Base-by-base conservation (phyloP, 2,797 vertebrate genomes). In the Vireo griseus region DNA sequence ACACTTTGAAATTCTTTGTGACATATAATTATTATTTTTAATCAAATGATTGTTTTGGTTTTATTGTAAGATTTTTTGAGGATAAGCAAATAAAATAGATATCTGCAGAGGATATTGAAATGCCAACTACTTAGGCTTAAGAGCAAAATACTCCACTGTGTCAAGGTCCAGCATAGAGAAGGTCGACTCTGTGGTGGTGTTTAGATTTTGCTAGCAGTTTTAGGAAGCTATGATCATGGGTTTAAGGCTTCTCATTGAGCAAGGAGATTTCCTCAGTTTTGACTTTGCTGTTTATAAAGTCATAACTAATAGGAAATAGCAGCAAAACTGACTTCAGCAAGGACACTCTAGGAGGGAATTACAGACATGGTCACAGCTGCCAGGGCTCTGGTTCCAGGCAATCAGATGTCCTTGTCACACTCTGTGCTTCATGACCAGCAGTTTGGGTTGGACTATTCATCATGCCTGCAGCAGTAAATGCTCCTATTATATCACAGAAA, bases 331-430 rank as follows among this genome's bases (percentile, higher is more conserved):
- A 93, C 69, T 90, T 81, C 58, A 81, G 13, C 69, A 93, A 92
- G 86, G 88, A 68, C 58, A 26, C 31, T 71, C 9, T 25, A 39
- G 48, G n/a, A 75, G 51, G 54, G 16, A 91, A 45, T 92, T 84
- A 31, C 15, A 86, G 78, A 33, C n/a, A 22, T 26, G 40, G 65
- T 54, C 57, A 68, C 0, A 0, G 48, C 75, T 91, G 45, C 72
- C 75, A 57, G 67, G 28, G 22, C 48, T 92, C 44, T 82, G 69
- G 20, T 39, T 92, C 52, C 89, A 52, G 75, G 65, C 73, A 71
- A 6, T 94, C 75, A 80, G 65, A 66, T 90, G 73, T 77, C 89
- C 90, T 94, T 94, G 92, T 94, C 78, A 80, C 39, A 13, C 78
- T 83, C 37, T 54, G 16, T 71, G 24, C 61, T 91, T 80, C 66